A percentile compares a stretch with the other conserved stretches of the same genome.
These are phyloP conservation scores for Anguilla rostrata DNA, from an alignment of 2,113 vertebrate genomes.

Conservation along the genomic window DNA sequence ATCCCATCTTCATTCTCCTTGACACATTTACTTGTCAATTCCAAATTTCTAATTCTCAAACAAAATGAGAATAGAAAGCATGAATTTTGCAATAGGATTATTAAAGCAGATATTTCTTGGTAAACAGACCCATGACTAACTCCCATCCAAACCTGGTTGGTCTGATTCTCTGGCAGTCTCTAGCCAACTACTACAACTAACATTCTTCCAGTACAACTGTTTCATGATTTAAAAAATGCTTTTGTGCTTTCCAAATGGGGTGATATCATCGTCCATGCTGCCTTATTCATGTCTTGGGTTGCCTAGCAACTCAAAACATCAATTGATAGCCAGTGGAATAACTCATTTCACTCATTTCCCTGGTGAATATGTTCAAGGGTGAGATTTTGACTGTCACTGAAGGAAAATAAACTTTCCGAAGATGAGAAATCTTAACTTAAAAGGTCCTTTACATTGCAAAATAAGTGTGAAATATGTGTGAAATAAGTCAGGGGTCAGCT, in stretches of 20 bases:
- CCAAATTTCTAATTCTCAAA: background rate
- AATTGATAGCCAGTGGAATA: background rate
- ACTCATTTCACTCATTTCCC: background rate
- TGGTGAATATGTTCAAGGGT: background rate
- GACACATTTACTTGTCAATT: background rate
- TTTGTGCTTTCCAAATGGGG: background rate
- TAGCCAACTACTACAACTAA: background rate
- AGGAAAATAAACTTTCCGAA: background rate
- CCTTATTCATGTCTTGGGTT: background rate
- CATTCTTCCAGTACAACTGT: background rate
- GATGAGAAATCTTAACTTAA: background rate
- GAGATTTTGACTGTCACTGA: background rate
- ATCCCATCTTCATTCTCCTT: background rate
- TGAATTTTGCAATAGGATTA: background rate
- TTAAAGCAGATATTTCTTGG: background rate
- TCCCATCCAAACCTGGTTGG: background rate
- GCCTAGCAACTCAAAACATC: slow-evolving; percentile 2
- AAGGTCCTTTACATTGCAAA: too few relatives aligned
- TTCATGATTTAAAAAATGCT: background rate
- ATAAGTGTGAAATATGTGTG: background rate
- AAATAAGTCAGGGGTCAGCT: background rate
- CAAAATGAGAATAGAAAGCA: background rate
- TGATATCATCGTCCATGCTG: background rate
- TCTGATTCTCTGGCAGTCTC: background rate
- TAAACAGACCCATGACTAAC: background rate